Evolutionary conservation across 2,888 invertebrate species (phyloP).

Genomic region (Athetis lepigone): DNA sequence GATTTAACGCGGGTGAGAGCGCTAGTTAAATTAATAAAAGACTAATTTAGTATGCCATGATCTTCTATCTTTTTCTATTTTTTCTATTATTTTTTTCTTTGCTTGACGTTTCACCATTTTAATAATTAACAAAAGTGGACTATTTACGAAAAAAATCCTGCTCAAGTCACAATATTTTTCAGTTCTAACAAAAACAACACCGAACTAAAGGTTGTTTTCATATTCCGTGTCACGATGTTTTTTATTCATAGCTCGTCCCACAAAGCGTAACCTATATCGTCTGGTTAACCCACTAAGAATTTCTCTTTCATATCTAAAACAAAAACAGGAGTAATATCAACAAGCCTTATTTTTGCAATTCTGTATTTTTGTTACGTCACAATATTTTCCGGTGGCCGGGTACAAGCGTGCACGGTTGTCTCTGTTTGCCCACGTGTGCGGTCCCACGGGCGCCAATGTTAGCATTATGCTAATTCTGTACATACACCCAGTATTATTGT

Average conservation of each 20-base stretch:
- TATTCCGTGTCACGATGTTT: slow-evolving; percentile 37
- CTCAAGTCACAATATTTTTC: background rate
- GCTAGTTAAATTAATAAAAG: background rate
- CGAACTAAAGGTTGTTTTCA: slow-evolving; percentile 20
- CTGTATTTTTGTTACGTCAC: slow-evolving; percentile 61
- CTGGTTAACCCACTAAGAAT: slow-evolving; percentile 50
- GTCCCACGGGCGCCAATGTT: slow-evolving; percentile 82
- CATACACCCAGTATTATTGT: slow-evolving; percentile 78
- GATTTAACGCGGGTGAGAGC: no score
- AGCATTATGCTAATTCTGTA: slow-evolving; percentile 85
- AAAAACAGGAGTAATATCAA: slow-evolving; percentile 60
- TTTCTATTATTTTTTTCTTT: no score
- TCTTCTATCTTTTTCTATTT: no score
- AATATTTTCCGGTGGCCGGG: slow-evolving; percentile 63
- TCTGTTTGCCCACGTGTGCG: slow-evolving; percentile 84
- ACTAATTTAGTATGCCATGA: background rate
- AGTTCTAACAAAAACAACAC: slow-evolving; percentile 16
- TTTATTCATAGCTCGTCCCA: slow-evolving; percentile 43
- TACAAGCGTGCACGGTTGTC: slow-evolving; percentile 66
- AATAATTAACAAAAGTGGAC: no score
- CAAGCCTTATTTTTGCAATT: slow-evolving; percentile 53
- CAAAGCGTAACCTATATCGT: slow-evolving; percentile 44
- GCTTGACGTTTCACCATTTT: background rate
- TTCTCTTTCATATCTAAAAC: slow-evolving; percentile 57
- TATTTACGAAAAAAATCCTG: background rate